Conservation (phyloP, 2,797 vertebrate genomes). For the Peromyscus attwateri region DNA sequence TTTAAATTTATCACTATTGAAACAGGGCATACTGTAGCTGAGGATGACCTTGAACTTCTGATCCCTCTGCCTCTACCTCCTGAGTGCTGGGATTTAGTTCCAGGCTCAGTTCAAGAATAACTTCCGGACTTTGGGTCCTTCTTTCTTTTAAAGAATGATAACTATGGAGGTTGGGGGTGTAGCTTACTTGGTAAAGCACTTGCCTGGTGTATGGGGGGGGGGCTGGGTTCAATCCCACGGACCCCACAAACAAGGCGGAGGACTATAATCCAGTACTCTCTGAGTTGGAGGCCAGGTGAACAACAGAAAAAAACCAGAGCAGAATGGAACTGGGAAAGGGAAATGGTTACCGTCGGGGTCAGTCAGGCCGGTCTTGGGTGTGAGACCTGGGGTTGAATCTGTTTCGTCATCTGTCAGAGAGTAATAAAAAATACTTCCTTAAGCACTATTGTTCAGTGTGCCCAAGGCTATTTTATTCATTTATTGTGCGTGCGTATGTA, state of each 20-base stretch:
- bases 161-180: background rate
- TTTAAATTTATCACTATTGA: background rate
- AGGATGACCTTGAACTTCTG: background rate
- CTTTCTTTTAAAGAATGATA: background rate
- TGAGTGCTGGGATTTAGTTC: background rate
- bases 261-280: background rate
- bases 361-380: background rate
- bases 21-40: background rate
- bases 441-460: background rate
- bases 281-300: background rate
- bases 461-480: background rate
- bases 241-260: background rate
- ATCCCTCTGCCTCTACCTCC: background rate
- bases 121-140: background rate
- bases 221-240: background rate
- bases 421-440: background rate
- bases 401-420: constrained; percentile 29
- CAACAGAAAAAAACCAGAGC: background rate
- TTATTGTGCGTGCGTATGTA: background rate
- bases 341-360: background rate
- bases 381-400: background rate
- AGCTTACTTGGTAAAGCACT: background rate
- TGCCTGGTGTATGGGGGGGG: background rate
- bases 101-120: background rate
- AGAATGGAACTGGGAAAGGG: background rate